Evolutionary conservation across 2,797 vertebrate species (phyloP).

Genomic region (Protosalanx chinensis): DNA sequence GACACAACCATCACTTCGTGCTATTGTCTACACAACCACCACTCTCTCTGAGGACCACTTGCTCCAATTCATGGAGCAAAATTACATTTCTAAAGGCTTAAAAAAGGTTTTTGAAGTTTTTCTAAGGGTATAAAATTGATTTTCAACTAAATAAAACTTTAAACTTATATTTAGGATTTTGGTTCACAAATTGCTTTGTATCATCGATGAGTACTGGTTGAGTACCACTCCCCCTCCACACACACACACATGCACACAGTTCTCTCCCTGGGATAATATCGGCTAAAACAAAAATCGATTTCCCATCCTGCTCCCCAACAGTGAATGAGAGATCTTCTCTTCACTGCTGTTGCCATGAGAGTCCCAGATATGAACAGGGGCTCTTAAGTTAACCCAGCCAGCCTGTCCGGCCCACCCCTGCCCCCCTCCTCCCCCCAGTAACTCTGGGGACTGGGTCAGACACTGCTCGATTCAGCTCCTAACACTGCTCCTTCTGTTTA

Average conservation of each 20-base stretch:
- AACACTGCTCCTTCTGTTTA: conserved; percentile 79
- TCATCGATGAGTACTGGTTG: too few relatives aligned
- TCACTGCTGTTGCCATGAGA: conserved; percentile 9
- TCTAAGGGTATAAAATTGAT: too few relatives aligned
- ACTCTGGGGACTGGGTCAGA: conserved; percentile 31
- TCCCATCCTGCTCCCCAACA: conserved; percentile 16
- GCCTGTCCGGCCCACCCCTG: conserved; percentile 32
- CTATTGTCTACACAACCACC: conserved; percentile 51
- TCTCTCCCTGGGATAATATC: conserved; percentile 39
- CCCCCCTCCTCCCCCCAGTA: background rate
- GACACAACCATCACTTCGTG: conserved; percentile 40
- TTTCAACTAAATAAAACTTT: too few relatives aligned
- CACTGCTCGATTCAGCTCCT: conserved; percentile 71
- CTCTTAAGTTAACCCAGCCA: conserved; percentile 59
- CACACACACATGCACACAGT: conserved; percentile 4
- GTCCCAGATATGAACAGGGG: conserved; percentile 57
- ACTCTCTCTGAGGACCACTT: conserved; percentile 35
- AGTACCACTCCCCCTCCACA: too few relatives aligned
- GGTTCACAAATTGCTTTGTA: too few relatives aligned
- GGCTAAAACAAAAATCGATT: conserved; percentile 31
- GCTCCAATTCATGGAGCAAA: conserved; percentile 40
- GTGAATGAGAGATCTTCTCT: conserved; percentile 48
- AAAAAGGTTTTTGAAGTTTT: too few relatives aligned
- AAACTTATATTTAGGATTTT: too few relatives aligned
- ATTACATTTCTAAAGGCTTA: background rate